Percentiles rank a stretch among this genome's conserved stretches.
Evolutionary conservation across 2,113 vertebrate species (phyloP).

Genomic region (Limanda limanda): DNA sequence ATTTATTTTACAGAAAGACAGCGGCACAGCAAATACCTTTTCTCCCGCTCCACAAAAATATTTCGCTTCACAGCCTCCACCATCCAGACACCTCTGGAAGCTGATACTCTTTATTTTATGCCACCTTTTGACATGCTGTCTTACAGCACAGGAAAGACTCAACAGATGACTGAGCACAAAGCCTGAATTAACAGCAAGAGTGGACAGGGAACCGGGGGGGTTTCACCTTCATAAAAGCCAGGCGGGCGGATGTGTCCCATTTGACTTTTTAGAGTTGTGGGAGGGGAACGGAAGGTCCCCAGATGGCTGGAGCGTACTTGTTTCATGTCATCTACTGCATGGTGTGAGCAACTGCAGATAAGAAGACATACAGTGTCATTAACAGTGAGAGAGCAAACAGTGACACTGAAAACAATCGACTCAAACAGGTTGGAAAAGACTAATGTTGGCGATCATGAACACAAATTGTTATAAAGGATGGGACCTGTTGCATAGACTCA

Average conservation of each 20-base stretch:
- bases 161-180: conserved; percentile 46
- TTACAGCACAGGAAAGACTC: conserved; percentile 33
- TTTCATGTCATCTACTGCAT: conserved; percentile 26
- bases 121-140: conserved; percentile 39
- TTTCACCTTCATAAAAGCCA: conserved; percentile 43
- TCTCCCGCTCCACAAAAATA: background rate
- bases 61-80: background rate
- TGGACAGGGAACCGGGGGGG: conserved; percentile 19
- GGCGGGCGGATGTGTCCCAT: conserved; percentile 22
- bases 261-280: conserved; percentile 30
- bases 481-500: no score
- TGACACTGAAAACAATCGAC: background rate
- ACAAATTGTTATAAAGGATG: no score
- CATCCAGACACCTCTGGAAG: conserved; percentile 26
- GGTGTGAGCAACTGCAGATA: conserved; percentile 1
- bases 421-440: no score
- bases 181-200: conserved; percentile 17
- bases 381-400: background rate
- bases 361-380: background rate
- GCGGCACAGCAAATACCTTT: background rate
- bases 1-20: conserved; percentile 18
- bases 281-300: conserved; percentile 16
- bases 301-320: conserved; percentile 21
- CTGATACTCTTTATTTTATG: conserved; percentile 25
- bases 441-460: no score